These are phyloP conservation scores for Lytechinus pictus DNA, from an alignment of 35 echinoderm and acorn worm genomes.

Conservation along the genomic window DNA sequence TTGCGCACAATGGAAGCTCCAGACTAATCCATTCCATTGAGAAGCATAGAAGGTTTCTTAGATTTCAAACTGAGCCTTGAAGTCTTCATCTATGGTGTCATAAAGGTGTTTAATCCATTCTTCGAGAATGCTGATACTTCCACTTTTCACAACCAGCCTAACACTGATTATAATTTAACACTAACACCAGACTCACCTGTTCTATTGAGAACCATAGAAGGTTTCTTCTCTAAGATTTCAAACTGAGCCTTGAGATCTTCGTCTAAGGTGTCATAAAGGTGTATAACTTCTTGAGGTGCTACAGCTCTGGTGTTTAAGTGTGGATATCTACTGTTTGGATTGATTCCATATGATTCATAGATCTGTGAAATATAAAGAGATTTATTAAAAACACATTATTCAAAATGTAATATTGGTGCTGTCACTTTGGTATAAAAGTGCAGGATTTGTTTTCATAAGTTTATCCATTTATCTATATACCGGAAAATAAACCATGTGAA, in stretches of 20 bases:
- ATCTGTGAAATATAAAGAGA: neutral
- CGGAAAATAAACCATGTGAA: neutral
- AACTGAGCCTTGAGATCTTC: conserved; percentile 86
- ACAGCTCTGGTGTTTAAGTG: conserved; percentile 71
- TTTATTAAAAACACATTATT: conserved; percentile 48
- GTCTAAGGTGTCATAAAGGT: conserved; percentile 88
- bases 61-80: conserved; percentile 83
- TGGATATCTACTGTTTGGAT: conserved; percentile 83
- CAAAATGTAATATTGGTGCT: conserved; percentile 70
- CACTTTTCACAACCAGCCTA: neutral
- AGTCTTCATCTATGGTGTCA: conserved; percentile 85
- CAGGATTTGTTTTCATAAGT: conserved; percentile 76
- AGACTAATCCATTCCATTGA: conserved; percentile 68
- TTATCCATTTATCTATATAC: conserved; percentile 54
- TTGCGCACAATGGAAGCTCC: neutral
- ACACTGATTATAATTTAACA: neutral
- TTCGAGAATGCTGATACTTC: no score
- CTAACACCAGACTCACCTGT: conserved; percentile 51
- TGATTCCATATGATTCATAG: conserved; percentile 78
- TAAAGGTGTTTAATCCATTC: conserved; percentile 63
- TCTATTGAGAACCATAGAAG: conserved; percentile 61
- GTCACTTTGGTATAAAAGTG: conserved; percentile 62
- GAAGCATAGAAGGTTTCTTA: conserved; percentile 52
- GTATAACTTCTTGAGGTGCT: conserved; percentile 63
- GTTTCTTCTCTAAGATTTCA: conserved; percentile 66